phyloP scores from a whole-genome alignment of 2,797 vertebrate species.

The Semaprochilodus insignis region DNA sequence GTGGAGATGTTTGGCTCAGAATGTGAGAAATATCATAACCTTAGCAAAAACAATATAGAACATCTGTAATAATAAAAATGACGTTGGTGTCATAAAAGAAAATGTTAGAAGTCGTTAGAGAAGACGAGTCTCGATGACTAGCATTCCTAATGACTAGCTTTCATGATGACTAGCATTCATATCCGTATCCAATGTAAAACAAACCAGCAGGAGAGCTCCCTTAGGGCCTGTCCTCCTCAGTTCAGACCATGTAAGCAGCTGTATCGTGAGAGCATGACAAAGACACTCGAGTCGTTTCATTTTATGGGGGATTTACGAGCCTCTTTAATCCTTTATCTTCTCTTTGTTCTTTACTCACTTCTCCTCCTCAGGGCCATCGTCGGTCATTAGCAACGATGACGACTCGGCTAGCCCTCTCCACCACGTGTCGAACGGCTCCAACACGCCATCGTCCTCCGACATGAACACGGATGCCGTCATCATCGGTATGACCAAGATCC shows the following conservation, averaged over 20 bases:
- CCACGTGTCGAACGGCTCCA: conserved; percentile 97
- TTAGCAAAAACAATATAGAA: too few species aligned
- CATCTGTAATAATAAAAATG: too few species aligned
- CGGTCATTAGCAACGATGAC: conserved; percentile 97
- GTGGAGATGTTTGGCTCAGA: too few species aligned
- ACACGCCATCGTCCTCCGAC: conserved; percentile 96
- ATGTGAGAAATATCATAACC: too few species aligned
- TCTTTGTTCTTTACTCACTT: conserved; percentile 8
- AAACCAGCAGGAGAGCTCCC: not conserved
- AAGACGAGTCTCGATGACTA: not conserved
- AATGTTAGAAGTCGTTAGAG: not conserved
- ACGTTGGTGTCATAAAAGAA: too few species aligned
- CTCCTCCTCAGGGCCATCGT: conserved; percentile 88
- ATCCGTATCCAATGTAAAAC: not conserved
- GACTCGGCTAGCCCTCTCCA: conserved; percentile 97
- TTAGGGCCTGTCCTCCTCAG: not conserved
- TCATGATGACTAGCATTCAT: not conserved
- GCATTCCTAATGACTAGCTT: not conserved
- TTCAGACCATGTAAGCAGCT: not conserved
- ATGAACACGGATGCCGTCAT: conserved; percentile 94
- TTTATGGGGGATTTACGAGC: conserved; percentile 30
- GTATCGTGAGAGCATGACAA: not conserved
- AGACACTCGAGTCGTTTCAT: not conserved
- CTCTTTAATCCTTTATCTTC: conserved; percentile 11
- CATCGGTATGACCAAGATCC: conserved; percentile 98